Evolutionary conservation across 2,797 vertebrate genomes (phyloP).

Genomic region (Esox lucius): DNA sequence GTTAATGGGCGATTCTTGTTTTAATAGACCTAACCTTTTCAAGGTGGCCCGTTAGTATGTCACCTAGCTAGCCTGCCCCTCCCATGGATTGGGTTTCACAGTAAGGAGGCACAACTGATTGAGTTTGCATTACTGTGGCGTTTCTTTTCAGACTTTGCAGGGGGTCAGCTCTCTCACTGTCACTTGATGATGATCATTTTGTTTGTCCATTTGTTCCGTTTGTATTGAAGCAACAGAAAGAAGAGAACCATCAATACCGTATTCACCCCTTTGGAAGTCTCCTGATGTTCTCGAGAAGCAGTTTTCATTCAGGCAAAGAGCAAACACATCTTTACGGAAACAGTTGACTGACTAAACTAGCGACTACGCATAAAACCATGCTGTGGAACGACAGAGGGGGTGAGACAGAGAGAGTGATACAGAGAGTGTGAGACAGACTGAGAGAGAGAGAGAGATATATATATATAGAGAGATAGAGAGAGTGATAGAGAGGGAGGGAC

Average conservation of each 20-base stretch:
- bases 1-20: slow-evolving; percentile 16
- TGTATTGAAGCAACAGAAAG: background rate
- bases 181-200: background rate
- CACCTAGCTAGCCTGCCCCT: background rate
- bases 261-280: background rate
- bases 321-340: slow-evolving; percentile 29
- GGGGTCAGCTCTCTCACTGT: background rate
- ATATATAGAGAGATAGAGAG: too few relatives aligned
- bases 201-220: background rate
- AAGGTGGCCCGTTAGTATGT: slow-evolving; percentile 12
- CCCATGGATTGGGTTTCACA: slow-evolving; percentile 15
- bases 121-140: background rate
- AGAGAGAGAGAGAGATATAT: background rate
- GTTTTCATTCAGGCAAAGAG: slow-evolving; percentile 24
- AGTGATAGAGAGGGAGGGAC: too few relatives aligned
- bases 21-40: slow-evolving; percentile 27
- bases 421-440: background rate
- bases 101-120: background rate
- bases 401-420: background rate
- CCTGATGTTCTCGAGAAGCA: slow-evolving; percentile 22
- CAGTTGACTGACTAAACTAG: slow-evolving; percentile 30
- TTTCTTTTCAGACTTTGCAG: background rate
- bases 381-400: background rate
- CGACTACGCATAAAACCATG: slow-evolving; percentile 11
- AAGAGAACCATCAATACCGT: slow-evolving; percentile 4